phyloP scores from a whole-genome alignment of 2,113 vertebrate species.

The Nycticryphes semicollaris region DNA sequence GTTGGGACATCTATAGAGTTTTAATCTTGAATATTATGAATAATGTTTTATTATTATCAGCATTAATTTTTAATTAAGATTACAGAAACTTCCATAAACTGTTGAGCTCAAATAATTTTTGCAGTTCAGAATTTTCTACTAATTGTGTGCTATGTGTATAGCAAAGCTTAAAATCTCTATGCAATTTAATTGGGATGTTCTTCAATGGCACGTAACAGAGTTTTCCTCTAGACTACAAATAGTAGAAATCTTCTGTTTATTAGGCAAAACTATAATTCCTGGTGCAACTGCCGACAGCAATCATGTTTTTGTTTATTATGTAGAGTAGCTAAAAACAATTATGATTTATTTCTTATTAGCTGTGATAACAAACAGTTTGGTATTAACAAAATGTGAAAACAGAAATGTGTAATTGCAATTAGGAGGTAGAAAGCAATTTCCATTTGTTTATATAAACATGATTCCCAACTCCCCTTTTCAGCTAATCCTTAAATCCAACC shows the following conservation, averaged over 20 bases:
- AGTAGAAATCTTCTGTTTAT: neutral
- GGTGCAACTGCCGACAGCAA: neutral
- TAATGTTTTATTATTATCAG: neutral
- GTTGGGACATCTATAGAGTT: neutral
- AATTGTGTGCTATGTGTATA: neutral
- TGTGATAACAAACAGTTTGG: neutral
- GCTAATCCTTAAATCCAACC: neutral
- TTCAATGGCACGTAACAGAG: neutral
- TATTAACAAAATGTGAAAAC: slow-evolving; percentile 18
- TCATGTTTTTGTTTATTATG: slow-evolving; percentile 3
- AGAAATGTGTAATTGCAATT: neutral
- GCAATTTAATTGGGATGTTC: neutral
- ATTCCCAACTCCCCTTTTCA: neutral
- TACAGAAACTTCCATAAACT: neutral
- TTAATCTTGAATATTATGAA: neutral
- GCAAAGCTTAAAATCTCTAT: neutral
- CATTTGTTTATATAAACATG: neutral
- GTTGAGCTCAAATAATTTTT: neutral
- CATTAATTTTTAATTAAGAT: neutral
- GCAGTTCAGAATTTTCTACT: neutral
- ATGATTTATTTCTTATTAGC: slow-evolving; percentile 38
- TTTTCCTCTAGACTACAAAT: neutral
- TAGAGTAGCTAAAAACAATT: slow-evolving; percentile 23
- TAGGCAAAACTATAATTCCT: neutral
- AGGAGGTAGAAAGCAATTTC: neutral